Conservation (phyloP, 1,140 invertebrate genomes). For the Rhagoletis zephyria region DNA sequence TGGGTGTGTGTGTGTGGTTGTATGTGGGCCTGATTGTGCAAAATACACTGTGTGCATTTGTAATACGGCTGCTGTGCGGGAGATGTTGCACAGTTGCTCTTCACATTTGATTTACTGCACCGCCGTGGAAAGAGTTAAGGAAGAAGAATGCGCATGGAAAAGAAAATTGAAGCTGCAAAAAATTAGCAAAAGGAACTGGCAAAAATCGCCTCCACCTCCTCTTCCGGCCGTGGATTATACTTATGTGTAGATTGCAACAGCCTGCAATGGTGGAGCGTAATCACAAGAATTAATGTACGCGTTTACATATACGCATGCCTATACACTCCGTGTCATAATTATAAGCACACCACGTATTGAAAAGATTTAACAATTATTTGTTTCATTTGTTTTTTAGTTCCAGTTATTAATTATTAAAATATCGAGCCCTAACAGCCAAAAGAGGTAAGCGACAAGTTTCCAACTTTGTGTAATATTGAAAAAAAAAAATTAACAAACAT, state of each 20-base stretch:
- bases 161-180: not conserved
- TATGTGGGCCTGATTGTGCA: not conserved
- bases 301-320: not conserved
- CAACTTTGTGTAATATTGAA: no score
- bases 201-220: slow-evolving; percentile 44
- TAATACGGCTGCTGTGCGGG: slow-evolving; percentile 41
- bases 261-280: not conserved
- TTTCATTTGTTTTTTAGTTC: no score
- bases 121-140: not conserved
- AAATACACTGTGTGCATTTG: not conserved
- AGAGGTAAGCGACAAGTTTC: no score
- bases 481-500: no score
- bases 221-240: not conserved
- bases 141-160: not conserved
- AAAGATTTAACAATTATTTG: no score
- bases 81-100: slow-evolving; percentile 52
- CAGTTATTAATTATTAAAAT: no score
- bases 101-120: slow-evolving; percentile 43
- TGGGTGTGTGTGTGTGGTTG: not conserved
- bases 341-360: not conserved
- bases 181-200: not conserved
- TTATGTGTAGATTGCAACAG: not conserved
- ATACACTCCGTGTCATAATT: not conserved
- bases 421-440: no score
- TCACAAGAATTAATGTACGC: no score